phyloP scores from a whole-genome alignment of 37 sponge, comb jelly and placozoan genomes.

The Haliclona indistincta region DNA sequence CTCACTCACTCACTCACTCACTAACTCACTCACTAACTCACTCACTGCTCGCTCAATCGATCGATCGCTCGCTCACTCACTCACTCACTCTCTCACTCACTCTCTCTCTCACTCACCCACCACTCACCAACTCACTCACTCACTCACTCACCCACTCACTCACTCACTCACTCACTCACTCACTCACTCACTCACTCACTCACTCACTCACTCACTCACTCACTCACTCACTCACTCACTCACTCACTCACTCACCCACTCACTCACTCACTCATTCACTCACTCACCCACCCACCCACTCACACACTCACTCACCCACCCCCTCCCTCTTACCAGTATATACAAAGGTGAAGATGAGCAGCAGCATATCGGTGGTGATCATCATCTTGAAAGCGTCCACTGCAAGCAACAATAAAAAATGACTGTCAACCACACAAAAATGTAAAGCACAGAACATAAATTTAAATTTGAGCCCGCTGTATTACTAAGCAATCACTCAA shows the following conservation, averaged over 20 bases:
- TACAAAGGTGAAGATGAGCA: constrained; percentile 63
- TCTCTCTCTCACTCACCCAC: too few relatives aligned
- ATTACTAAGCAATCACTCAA: too few relatives aligned
- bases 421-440: neutral
- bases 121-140: too few relatives aligned
- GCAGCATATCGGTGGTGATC: constrained; percentile 69
- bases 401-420: neutral
- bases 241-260: neutral
- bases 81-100: neutral
- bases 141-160: too few relatives aligned
- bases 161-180: neutral
- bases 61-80: too few relatives aligned
- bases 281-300: neutral
- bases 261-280: neutral
- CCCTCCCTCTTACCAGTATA: constrained; percentile 75
- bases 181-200: neutral
- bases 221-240: neutral
- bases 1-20: neutral
- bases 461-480: neutral
- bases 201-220: neutral
- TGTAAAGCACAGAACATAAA: neutral
- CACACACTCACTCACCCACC: neutral
- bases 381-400: constrained; percentile 63
- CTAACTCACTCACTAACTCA: neutral
- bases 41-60: too few relatives aligned